Evolutionary conservation across 2,888 invertebrate species (phyloP).

Genomic region (Sialis fuliginosa): DNA sequence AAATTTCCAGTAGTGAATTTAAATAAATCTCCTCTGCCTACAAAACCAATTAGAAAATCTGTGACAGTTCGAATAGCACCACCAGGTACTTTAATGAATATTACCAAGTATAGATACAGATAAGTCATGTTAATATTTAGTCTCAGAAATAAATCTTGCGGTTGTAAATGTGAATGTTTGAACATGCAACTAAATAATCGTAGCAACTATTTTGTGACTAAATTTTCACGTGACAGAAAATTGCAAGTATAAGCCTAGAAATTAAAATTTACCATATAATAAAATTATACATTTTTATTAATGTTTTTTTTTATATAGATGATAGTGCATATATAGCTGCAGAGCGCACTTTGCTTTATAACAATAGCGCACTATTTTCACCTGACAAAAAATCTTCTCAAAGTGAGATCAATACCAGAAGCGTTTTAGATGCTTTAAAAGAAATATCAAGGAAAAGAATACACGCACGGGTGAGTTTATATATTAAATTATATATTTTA

Average conservation of each 20-base stretch:
- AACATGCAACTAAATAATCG: no score
- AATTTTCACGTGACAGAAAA: no score
- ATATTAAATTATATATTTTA: neutral
- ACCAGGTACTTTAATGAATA: conserved; percentile 12
- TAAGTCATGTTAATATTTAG: neutral
- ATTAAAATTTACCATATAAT: no score
- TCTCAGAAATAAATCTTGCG: neutral
- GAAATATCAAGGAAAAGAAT: conserved; percentile 37
- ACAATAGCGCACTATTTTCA: conserved; percentile 4
- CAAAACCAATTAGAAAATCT: conserved; percentile 17
- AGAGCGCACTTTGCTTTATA: conserved; percentile 4
- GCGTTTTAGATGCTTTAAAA: conserved; percentile 34
- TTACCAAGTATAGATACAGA: neutral
- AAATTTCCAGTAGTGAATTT: conserved; percentile 31
- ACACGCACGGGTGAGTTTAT: conserved; percentile 23
- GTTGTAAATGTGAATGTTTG: no score
- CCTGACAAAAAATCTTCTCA: conserved; percentile 13
- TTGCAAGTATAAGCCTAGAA: no score
- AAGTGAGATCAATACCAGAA: conserved; percentile 26
- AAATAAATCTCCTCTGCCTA: conserved; percentile 24
- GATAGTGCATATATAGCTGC: conserved; percentile 10
- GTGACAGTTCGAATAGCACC: conserved; percentile 19
- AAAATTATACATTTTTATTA: no score
- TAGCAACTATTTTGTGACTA: no score
- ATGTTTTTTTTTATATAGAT: conserved; percentile 8